Conservation (phyloP, 2,888 invertebrate species). For the Tetragnatha montana region DNA sequence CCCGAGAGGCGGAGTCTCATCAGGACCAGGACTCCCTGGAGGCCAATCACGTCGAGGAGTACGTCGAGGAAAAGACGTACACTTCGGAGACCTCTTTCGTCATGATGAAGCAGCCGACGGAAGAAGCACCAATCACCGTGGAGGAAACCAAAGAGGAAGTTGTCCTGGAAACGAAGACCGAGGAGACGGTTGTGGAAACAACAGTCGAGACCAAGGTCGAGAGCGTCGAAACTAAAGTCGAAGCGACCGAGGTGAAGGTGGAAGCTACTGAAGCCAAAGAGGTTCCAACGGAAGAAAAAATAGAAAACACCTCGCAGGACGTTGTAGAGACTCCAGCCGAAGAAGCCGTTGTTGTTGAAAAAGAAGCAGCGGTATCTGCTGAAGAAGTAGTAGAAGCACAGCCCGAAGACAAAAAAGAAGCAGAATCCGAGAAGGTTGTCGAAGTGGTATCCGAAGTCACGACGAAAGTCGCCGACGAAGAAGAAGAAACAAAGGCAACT, state of each 20-base stretch:
- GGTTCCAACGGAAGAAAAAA: neutral
- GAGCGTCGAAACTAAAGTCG: neutral
- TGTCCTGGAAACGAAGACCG: neutral
- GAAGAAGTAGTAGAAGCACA: neutral
- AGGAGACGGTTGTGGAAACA: neutral
- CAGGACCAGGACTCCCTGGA: slow-evolving; percentile 61
- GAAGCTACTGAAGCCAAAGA: neutral
- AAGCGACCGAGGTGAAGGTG: neutral
- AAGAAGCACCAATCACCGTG: neutral
- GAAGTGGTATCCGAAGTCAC: neutral
- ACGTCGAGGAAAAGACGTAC: slow-evolving; percentile 55
- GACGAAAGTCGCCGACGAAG: neutral
- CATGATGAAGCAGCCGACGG: slow-evolving; percentile 13
- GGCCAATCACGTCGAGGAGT: slow-evolving; percentile 43
- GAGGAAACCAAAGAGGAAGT: neutral
- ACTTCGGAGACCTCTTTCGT: slow-evolving; percentile 56
- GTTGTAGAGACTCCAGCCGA: neutral
- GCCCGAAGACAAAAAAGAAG: slow-evolving; percentile 14
- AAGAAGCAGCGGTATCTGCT: neutral
- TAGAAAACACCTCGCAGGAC: neutral
- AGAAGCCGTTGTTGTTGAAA: neutral
- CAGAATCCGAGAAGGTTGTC: neutral
- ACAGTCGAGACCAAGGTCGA: neutral
- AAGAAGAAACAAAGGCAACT: slow-evolving; percentile 11
- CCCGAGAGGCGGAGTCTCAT: slow-evolving; percentile 23